Evolutionary conservation across 2,113 vertebrate species (phyloP), one percentile per base, ranked within the genome.

Genomic region (Merops nubicus): DNA sequence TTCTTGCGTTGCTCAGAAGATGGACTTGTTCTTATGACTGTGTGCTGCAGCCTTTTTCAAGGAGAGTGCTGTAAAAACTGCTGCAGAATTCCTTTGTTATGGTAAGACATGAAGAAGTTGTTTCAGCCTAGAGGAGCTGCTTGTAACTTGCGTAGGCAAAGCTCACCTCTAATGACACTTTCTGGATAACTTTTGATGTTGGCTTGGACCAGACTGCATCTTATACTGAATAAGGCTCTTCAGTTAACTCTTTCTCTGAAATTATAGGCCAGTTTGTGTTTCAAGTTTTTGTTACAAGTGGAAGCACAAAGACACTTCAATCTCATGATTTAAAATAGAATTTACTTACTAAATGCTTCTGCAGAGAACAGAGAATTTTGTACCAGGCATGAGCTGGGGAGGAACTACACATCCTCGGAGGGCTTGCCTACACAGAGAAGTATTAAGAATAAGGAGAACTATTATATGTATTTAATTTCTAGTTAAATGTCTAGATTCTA

Each of bases 21-120:
- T 11, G 4, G 43, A 4, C 31, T 67, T 6, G 8, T 31, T 81
- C 15, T 54, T 47, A 1, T 21, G 56, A 51, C 15, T 67, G 6
- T 47, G 5, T 70, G 33, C 36, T 68, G 43, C 31, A 76, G 57
- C 7, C n/a, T 79, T 79, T 85, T 51, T 72, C 53, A 81, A 64
- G 45, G 5, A 36, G 18, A 11, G 2, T 15, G 9, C 18, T 7
- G 3, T 40, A 47, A 76, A 75, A 92, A 54, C 33, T 0, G 0
- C 5, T 60, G 51, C 40, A 53, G 57, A 76, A 65, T 62, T 48
- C 13, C 22, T 38, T 22, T 38, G 11, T 69, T 91, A 31, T 19
- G 57, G 2, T 33, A 40, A 82, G n/a, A 31, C 1, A 2, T 60
- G 56, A 38, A 72, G 48, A 68, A 64, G 18, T 8, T 42, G 4